Evolutionary conservation across 1,140 invertebrate species (phyloP), one percentile per base, ranked within the genome.

Genomic region (Tetramorium alpestre): DNA sequence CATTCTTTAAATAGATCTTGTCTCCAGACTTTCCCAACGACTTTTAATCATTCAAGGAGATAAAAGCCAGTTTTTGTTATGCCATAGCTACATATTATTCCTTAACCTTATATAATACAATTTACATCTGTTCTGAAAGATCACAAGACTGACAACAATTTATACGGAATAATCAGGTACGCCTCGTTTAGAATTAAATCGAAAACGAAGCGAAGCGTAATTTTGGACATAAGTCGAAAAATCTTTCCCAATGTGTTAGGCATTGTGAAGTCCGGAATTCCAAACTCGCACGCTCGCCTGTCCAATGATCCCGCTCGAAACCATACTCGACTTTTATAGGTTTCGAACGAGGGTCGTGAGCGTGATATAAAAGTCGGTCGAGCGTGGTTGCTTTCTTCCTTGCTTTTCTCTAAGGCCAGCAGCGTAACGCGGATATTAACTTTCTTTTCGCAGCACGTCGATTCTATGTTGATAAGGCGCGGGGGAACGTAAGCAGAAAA

Each of bases 321-420:
- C 41, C 33, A 7, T 11, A 44, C 41, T 87, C 64, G 65, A 72
- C 81, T 65, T 89, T 89, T 89, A 65, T 86, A 82, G 58, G 65
- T 73, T 65, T n/a, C 18, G 65, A 89, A 73, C 62, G 65, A 87
- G 77, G 77, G 70, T 88, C 38, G 65, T n/a, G 65, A 80, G 56
- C 67, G 62, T 64, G 88, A 88, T 91, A 89, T 75, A 89, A 85
- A 92, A 88, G 70, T 91, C 84, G 78, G 84, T 88, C 90, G 86
- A 88, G 84, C 88, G 44, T 85, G 44, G 60, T 54, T 33, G 65
- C 28, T 28, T 69, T 87, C 47, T 25, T 72, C 54, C 80, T 49
- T 44, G 56, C 47, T 75, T 51, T 62, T 64, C 78, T 78, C 62
- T 47, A 41, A 49, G 13, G 28, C 33, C 38, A 18, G 18, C 44